Percentiles rank a stretch among this genome's conserved stretches.
phyloP scores from a whole-genome alignment of 2,888 invertebrate genomes.

The Apantesis nais region DNA sequence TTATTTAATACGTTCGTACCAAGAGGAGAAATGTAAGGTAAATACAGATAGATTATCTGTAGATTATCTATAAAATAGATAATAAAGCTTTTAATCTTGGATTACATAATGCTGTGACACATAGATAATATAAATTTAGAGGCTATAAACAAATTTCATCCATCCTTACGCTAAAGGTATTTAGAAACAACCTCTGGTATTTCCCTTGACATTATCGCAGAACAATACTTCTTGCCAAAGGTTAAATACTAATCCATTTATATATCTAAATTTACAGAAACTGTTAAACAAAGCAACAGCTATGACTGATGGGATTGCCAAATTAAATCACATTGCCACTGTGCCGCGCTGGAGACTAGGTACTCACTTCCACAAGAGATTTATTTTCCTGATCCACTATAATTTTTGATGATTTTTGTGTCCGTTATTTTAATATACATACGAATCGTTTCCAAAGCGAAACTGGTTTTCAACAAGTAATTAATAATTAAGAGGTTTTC shows the following conservation, averaged over 20 bases:
- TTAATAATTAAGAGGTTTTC: no score
- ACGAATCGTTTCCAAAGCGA: no score
- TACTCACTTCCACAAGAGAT: not conserved
- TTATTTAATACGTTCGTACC: not conserved
- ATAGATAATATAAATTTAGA: slow-evolving; percentile 14
- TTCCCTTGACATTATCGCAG: slow-evolving; percentile 69
- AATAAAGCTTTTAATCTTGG: not conserved
- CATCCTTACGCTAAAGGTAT: slow-evolving; percentile 38
- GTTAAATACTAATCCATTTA: slow-evolving; percentile 50
- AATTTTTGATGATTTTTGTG: no score
- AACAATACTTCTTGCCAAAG: slow-evolving; percentile 51
- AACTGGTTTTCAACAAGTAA: no score
- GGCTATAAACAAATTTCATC: slow-evolving; percentile 34
- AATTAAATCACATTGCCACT: not conserved
- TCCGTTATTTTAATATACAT: no score
- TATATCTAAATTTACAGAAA: slow-evolving; percentile 13
- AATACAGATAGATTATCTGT: not conserved
- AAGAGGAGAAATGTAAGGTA: not conserved
- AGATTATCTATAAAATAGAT: not conserved
- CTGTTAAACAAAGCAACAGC: slow-evolving; percentile 30
- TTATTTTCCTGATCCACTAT: not conserved
- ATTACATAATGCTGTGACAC: slow-evolving; percentile 1
- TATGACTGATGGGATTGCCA: not conserved
- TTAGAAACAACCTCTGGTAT: slow-evolving; percentile 50
- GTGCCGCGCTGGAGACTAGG: not conserved